Conservation (phyloP, 2,888 invertebrate genomes). For the Steinernema scapterisci region DNA sequence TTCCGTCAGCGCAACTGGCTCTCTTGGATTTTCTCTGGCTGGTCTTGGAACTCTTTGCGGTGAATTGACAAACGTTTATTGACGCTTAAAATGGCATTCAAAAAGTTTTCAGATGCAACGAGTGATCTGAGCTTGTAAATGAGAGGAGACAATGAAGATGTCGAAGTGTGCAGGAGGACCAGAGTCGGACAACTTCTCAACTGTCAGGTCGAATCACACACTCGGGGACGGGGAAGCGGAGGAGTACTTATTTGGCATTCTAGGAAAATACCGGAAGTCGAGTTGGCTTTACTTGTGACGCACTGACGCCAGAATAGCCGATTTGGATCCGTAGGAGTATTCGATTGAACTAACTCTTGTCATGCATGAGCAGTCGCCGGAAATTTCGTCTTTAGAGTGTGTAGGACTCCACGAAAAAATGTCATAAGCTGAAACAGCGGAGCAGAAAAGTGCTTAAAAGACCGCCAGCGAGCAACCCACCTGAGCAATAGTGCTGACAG, state of each 20-base stretch:
- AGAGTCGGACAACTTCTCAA: too few relatives aligned
- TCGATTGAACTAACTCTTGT: constrained; percentile 49
- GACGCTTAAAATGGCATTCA: too few relatives aligned
- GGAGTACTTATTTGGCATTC: neutral
- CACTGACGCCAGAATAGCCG: constrained; percentile 48
- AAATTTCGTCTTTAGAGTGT: constrained; percentile 34
- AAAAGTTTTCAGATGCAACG: too few relatives aligned
- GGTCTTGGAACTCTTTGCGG: too few relatives aligned
- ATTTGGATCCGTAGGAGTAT: constrained; percentile 47
- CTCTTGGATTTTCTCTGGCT: too few relatives aligned
- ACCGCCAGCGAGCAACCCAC: constrained; percentile 37
- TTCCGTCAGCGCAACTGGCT: neutral
- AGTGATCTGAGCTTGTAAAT: too few relatives aligned
- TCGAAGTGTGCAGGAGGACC: too few relatives aligned
- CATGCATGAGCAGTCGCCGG: constrained; percentile 53
- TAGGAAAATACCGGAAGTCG: neutral
- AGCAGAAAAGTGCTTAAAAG: constrained; percentile 19
- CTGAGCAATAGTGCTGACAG: constrained; percentile 59
- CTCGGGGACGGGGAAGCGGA: too few relatives aligned
- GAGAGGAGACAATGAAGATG: too few relatives aligned
- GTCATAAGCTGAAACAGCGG: constrained; percentile 48
- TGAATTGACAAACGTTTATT: too few relatives aligned
- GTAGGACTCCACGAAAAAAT: constrained; percentile 49
- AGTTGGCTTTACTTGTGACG: constrained; percentile 13
- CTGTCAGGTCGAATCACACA: too few relatives aligned